phyloP scores from a whole-genome alignment of 1,140 invertebrate species.

The Eubasilissa regina region DNA sequence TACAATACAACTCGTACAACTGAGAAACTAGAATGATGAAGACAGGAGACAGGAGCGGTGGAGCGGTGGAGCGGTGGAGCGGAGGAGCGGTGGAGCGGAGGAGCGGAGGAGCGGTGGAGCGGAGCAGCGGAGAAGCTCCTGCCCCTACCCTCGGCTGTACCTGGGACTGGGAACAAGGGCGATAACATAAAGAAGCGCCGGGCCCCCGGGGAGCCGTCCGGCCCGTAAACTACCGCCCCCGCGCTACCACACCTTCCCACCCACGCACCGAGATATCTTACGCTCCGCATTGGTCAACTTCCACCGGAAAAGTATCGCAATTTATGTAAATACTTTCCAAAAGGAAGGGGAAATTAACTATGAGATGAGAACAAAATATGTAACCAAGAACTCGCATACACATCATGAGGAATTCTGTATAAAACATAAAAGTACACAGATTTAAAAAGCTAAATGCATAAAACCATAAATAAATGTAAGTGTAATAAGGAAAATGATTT shows the following conservation, averaged over 20 bases:
- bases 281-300: constrained; percentile 23
- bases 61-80: too few species aligned
- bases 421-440: too few species aligned
- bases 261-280: constrained; percentile 4
- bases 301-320: background rate
- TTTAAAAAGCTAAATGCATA: too few species aligned
- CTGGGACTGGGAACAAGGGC: constrained; percentile 34
- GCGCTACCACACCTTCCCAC: too few species aligned
- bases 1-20: too few species aligned
- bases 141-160: constrained; percentile 24
- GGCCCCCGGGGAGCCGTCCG: constrained; percentile 51
- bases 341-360: constrained; percentile 9
- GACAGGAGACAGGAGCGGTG: background rate
- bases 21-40: too few species aligned
- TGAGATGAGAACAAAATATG: constrained; percentile 1
- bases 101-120: background rate
- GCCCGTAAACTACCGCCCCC: constrained; percentile 47
- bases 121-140: constrained; percentile 13
- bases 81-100: background rate
- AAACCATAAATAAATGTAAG: too few species aligned
- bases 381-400: background rate
- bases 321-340: constrained; percentile 17
- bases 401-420: too few species aligned
- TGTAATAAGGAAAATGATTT: too few species aligned
- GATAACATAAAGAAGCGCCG: constrained; percentile 59